A percentile compares a stretch with the other conserved stretches of the same genome.
phyloP scores from a whole-genome alignment of 2,888 invertebrate genomes.

The Drosophila pegasa region DNA sequence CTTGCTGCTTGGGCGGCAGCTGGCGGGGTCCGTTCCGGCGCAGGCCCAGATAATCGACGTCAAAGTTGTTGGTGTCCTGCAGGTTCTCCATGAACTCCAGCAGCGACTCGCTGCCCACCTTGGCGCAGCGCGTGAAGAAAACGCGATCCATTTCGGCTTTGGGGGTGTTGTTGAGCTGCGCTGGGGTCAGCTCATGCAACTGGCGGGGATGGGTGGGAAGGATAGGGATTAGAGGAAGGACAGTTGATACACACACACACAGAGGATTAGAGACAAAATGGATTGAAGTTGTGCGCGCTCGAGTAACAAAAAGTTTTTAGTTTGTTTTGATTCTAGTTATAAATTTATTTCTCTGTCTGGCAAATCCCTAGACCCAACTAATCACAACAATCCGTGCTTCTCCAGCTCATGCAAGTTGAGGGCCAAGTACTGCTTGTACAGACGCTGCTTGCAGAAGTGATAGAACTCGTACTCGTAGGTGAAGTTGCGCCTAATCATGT shows the following conservation, averaged over 20 bases:
- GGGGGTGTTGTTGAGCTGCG: slow-evolving; percentile 90
- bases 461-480: slow-evolving; percentile 95
- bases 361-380: slow-evolving; percentile 25
- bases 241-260: slow-evolving; percentile 37
- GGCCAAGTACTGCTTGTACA: slow-evolving; percentile 91
- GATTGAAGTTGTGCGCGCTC: neutral
- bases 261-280: slow-evolving; percentile 53
- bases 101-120: slow-evolving; percentile 95
- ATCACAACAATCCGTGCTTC: slow-evolving; percentile 58
- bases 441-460: slow-evolving; percentile 93
- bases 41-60: slow-evolving; percentile 85
- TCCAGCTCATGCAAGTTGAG: slow-evolving; percentile 63
- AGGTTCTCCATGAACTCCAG: slow-evolving; percentile 87
- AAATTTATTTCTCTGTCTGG: neutral
- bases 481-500: slow-evolving; percentile 92
- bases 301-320: slow-evolving; percentile 2
- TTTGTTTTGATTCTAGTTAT: neutral
- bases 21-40: slow-evolving; percentile 41
- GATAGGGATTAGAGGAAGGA: slow-evolving; percentile 19
- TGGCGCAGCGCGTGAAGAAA: slow-evolving; percentile 95
- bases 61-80: slow-evolving; percentile 85
- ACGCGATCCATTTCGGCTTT: slow-evolving; percentile 90
- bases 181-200: slow-evolving; percentile 59
- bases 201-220: slow-evolving; percentile 25
- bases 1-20: slow-evolving; percentile 89